phyloP scores from a whole-genome alignment of 2,888 invertebrate genomes.

The Abscondita cerata region DNA sequence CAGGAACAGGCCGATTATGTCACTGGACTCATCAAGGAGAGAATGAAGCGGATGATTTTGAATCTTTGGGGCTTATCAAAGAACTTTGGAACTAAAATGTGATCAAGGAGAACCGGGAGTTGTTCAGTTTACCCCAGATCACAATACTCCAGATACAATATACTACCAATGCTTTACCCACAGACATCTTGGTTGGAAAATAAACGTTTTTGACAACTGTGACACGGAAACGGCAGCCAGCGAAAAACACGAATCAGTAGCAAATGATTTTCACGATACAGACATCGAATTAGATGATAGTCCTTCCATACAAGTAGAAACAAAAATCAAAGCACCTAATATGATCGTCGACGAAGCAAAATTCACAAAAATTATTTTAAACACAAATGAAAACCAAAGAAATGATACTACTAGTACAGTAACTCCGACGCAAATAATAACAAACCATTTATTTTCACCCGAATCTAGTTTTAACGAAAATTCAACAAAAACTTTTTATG shows the following conservation, averaged over 20 bases:
- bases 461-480: neutral
- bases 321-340: conserved; percentile 53
- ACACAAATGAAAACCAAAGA: neutral
- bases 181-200: conserved; percentile 94
- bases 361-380: conserved; percentile 17
- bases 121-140: conserved; percentile 87
- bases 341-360: conserved; percentile 32
- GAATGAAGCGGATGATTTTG: conserved; percentile 81
- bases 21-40: conserved; percentile 83
- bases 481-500: neutral
- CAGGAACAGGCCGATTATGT: conserved; percentile 83
- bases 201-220: conserved; percentile 86
- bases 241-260: conserved; percentile 60
- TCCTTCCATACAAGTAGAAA: conserved; percentile 71
- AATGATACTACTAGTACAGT: neutral
- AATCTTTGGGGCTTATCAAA: conserved; percentile 91
- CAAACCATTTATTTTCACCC: neutral
- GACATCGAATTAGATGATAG: conserved; percentile 63
- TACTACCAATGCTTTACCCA: conserved; percentile 97
- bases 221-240: conserved; percentile 65
- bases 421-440: neutral
- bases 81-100: conserved; percentile 82
- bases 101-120: conserved; percentile 85
- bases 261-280: conserved; percentile 45
- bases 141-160: conserved; percentile 86